Evolutionary conservation across 2,888 invertebrate genomes (phyloP).

Genomic region (Sipha maydis): DNA sequence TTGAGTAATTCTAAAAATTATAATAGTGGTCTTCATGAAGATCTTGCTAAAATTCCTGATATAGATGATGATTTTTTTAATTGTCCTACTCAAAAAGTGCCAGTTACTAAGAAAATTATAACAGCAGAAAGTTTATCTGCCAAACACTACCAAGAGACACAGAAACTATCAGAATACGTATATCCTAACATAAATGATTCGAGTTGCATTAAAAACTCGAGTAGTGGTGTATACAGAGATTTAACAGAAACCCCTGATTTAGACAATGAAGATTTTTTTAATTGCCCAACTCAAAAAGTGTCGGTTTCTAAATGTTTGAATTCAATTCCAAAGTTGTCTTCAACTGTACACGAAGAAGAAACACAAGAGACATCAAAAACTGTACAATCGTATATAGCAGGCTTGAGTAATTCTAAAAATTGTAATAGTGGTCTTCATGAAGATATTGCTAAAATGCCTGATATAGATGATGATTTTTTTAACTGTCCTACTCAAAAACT

Average conservation of each 20-base stretch:
- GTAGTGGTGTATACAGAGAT: not conserved
- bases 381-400: too few species aligned
- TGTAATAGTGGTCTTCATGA: too few species aligned
- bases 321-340: too few species aligned
- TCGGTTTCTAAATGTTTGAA: not conserved
- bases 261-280: constrained; percentile 29
- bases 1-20: not conserved
- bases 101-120: not conserved
- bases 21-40: not conserved
- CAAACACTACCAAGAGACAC: not conserved
- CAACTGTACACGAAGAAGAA: not conserved
- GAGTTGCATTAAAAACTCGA: not conserved
- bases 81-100: constrained; percentile 45
- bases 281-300: constrained; percentile 32
- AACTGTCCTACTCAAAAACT: too few species aligned
- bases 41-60: not conserved
- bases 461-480: too few species aligned
- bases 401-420: too few species aligned
- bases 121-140: not conserved
- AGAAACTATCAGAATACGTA: not conserved
- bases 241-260: not conserved
- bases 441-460: too few species aligned
- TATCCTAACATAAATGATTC: not conserved
- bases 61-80: constrained; percentile 27
- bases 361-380: too few species aligned